Conservation (phyloP, 2,797 vertebrate genomes). For the Heliangelus exortis region DNA sequence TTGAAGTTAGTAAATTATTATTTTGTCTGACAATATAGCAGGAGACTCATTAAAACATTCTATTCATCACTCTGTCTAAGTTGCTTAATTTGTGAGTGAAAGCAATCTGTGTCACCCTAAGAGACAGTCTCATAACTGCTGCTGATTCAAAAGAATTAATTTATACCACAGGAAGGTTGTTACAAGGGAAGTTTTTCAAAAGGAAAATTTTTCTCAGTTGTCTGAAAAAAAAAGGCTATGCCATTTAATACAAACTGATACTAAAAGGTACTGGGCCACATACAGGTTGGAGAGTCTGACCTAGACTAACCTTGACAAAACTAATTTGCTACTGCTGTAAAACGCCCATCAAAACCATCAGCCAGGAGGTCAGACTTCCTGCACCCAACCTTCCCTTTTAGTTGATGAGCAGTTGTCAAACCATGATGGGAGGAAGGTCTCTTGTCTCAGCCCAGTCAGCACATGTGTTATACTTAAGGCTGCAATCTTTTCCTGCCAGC, state of each 20-base stretch:
- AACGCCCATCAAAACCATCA: background rate
- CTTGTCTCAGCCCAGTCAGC: background rate
- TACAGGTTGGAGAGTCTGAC: background rate
- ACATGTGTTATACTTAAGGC: background rate
- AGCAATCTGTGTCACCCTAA: background rate
- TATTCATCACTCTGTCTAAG: background rate
- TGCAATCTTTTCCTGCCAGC: background rate
- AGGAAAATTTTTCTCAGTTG: background rate
- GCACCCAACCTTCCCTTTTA: background rate
- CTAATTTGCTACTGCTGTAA: background rate
- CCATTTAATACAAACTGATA: background rate
- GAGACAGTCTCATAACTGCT: background rate
- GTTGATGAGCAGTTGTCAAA: fast-evolving
- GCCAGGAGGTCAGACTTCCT: background rate
- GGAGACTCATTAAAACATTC: background rate
- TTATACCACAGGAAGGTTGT: background rate
- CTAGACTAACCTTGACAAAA: background rate
- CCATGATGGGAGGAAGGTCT: background rate
- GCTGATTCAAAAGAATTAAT: background rate
- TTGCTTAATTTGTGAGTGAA: background rate
- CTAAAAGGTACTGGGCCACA: background rate
- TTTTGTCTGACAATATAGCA: background rate
- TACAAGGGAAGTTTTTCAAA: background rate
- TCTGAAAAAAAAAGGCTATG: background rate
- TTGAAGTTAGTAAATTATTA: background rate